Evolutionary conservation across 2,113 vertebrate genomes (phyloP).

Genomic region (mouse (Mus musculus)): DNA sequence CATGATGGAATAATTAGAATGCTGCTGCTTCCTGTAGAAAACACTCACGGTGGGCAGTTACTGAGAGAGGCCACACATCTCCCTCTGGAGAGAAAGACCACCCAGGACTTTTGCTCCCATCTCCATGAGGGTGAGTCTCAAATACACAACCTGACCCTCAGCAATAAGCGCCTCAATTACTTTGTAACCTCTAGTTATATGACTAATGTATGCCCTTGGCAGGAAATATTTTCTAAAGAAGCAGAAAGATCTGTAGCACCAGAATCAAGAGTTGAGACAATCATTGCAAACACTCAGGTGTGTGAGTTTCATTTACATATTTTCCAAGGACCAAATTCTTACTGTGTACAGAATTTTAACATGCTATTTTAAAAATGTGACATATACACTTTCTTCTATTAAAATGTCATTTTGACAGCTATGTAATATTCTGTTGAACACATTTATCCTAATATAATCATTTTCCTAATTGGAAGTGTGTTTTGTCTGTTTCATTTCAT

Average conservation of each 20-base stretch:
- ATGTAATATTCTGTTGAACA: not conserved
- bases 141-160: not conserved
- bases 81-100: not conserved
- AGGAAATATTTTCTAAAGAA: not conserved
- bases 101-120: not conserved
- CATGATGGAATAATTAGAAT: slow-evolving; percentile 28
- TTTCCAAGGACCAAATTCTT: not conserved
- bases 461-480: not conserved
- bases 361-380: not conserved
- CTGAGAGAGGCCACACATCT: not conserved
- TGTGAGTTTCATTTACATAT: not conserved
- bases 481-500: not conserved
- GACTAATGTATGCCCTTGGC: not conserved
- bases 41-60: not conserved
- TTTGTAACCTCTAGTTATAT: not conserved
- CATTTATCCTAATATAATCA: not conserved
- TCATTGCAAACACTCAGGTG: not conserved
- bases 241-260: not conserved
- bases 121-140: not conserved
- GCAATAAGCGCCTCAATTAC: not conserved
- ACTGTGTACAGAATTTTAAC: not conserved
- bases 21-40: slow-evolving; percentile 11
- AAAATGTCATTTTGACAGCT: not conserved
- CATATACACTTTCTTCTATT: not conserved
- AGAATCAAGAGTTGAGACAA: not conserved